phyloP scores from a whole-genome alignment of 1,140 invertebrate genomes.

The Nephotettix cincticeps region DNA sequence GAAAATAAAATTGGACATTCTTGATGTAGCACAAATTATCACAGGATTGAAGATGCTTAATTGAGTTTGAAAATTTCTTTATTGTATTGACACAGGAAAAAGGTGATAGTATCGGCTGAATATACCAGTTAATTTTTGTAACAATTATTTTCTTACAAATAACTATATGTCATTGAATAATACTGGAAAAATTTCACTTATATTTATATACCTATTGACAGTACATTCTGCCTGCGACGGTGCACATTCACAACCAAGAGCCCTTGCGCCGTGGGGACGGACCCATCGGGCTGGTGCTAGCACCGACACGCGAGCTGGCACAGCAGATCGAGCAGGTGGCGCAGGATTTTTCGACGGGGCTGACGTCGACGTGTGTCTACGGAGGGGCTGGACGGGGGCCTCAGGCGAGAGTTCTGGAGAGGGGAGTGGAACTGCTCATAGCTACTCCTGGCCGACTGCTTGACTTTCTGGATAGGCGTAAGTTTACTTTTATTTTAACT shows the following conservation, averaged over 20 bases:
- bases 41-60: no score
- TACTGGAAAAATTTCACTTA: no score
- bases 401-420: constrained; percentile 91
- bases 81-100: no score
- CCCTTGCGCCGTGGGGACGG: constrained; percentile 73
- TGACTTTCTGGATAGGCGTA: constrained; percentile 83
- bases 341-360: constrained; percentile 80
- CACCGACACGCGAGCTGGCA: constrained; percentile 88
- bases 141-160: no score
- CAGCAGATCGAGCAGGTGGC: constrained; percentile 91
- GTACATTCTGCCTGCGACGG: constrained; percentile 80
- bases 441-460: constrained; percentile 89
- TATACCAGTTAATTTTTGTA: no score
- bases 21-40: no score
- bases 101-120: no score
- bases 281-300: constrained; percentile 82
- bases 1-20: no score
- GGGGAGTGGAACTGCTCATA: constrained; percentile 83
- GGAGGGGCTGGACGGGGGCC: constrained; percentile 75
- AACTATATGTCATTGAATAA: no score
- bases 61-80: no score
- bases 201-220: no score
- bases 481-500: no score
- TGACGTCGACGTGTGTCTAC: constrained; percentile 87
- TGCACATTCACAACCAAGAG: constrained; percentile 92